Base-by-base conservation (phyloP, 2,797 vertebrate genomes). In the Psittacula derbiana region DNA sequence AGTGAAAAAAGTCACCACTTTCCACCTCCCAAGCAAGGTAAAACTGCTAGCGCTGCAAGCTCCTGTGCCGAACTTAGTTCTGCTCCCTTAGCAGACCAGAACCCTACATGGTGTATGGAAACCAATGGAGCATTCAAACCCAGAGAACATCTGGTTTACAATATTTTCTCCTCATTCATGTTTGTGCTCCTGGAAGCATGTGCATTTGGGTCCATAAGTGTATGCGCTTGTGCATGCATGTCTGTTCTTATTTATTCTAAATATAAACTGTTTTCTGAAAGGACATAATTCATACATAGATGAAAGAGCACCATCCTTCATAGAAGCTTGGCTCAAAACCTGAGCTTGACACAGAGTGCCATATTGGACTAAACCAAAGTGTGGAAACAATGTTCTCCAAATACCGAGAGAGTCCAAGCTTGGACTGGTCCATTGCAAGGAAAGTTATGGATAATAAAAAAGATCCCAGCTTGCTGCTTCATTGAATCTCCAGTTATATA, bases 211-310 rank as follows among this genome's bases (percentile, higher is more conserved):
- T 73, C 76, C 33, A 2, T 80, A 65, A 95, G 23, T 31, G 33
- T 60, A 57, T 15, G 55, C 0, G 23, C 2, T 1, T 73, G 69
- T 70, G 58, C 74, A 78, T 36, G 2, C 70, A 60, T 80, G 80
- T 65, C 93, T 96, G 86, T 67, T 92, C 95, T 84, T 94, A 94
- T 94, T 96, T 96, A 93, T 88, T 90, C 95, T 90, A 92, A 94
- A 90, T 86, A 96, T 76, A 91, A 95, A 80, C 78, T 73, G 74
- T 80, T 94, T 93, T 95, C 80, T 95, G 90, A 94, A 89, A 90
- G 88, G 70, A 66, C 52, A 71, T 94, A 92, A 87, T 80, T 95
- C 93, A 95, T 67, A 60, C 24, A 30, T 12, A 88, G 88, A 93
- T 93, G 90, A 96, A 97, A 96, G 86, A 55, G 33, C 4, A 3